Conservation (phyloP, 2,113 vertebrate genomes). For the Pseudopodoces humilis region DNA sequence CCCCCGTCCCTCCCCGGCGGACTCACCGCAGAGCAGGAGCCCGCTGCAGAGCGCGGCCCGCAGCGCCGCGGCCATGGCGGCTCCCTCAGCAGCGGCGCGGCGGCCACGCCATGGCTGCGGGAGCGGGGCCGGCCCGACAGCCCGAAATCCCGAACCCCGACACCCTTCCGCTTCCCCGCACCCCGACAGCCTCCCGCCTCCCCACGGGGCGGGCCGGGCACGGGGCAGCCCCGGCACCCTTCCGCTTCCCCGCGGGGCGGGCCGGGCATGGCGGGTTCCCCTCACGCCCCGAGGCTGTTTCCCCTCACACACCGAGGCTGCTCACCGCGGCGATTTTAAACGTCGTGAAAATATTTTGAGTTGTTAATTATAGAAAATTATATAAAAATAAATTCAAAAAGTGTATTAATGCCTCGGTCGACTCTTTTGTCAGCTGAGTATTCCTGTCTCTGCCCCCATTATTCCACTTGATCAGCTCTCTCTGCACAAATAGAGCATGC, state of each 20-base stretch:
- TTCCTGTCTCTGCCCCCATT: neutral
- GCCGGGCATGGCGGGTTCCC: neutral
- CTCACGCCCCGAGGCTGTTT: neutral
- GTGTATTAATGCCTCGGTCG: neutral
- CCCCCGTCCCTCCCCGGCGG: neutral
- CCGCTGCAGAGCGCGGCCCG: neutral
- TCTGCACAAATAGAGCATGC: neutral
- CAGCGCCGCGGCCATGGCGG: neutral
- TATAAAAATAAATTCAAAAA: neutral
- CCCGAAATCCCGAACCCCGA: neutral
- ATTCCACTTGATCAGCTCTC: neutral
- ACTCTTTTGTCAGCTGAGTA: neutral
- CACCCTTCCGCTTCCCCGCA: neutral
- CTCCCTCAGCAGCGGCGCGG: neutral
- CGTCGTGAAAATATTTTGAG: neutral
- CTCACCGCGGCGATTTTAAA: neutral
- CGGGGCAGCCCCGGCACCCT: neutral
- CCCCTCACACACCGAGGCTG: too few species aligned
- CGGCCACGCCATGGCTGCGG: neutral
- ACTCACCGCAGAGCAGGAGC: conserved; percentile 36
- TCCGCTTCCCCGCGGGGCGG: neutral
- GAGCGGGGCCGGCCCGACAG: neutral
- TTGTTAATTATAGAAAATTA: neutral
- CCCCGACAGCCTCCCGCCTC: neutral
- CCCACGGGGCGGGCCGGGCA: neutral